These are phyloP conservation scores for Chanos chanos DNA, from an alignment of 2,797 vertebrate species.

Conservation along the genomic window DNA sequence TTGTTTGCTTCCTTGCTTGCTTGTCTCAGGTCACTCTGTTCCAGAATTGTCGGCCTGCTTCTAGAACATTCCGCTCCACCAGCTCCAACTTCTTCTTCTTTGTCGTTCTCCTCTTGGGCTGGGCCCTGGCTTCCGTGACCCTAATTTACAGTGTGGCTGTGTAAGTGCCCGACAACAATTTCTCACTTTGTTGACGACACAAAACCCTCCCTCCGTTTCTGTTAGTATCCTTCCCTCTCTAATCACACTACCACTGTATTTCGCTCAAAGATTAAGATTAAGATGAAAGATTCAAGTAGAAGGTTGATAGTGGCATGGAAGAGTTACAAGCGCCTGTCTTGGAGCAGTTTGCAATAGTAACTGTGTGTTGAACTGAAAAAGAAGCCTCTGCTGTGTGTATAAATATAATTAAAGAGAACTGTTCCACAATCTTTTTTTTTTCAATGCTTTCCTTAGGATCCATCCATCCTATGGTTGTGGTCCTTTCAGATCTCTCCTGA, in stretches of 20 bases:
- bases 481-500: conserved; percentile 72
- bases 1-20: background rate
- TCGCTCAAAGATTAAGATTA: no score
- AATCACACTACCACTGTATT: no score
- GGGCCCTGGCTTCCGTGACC: conserved; percentile 69
- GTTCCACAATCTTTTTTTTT: conserved; percentile 1
- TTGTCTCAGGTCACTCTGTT: conserved; percentile 74
- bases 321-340: no score
- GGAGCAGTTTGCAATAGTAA: no score
- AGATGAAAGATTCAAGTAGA: no score
- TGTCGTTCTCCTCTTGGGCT: conserved; percentile 79
- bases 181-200: background rate
- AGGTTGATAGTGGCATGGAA: no score
- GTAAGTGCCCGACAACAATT: conserved; percentile 62
- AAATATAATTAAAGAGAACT: no score
- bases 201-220: no score
- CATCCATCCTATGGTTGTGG: conserved; percentile 80
- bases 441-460: conserved; percentile 64
- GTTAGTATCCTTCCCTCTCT: no score
- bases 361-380: no score
- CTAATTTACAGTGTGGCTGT: conserved; percentile 76
- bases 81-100: conserved; percentile 80
- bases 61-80: conserved; percentile 81
- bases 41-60: conserved; percentile 78
- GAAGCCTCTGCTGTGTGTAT: no score